Evolutionary conservation across 1,140 invertebrate species (phyloP), one percentile per base, ranked within the genome.

Genomic region (Sesamia nonagrioides): DNA sequence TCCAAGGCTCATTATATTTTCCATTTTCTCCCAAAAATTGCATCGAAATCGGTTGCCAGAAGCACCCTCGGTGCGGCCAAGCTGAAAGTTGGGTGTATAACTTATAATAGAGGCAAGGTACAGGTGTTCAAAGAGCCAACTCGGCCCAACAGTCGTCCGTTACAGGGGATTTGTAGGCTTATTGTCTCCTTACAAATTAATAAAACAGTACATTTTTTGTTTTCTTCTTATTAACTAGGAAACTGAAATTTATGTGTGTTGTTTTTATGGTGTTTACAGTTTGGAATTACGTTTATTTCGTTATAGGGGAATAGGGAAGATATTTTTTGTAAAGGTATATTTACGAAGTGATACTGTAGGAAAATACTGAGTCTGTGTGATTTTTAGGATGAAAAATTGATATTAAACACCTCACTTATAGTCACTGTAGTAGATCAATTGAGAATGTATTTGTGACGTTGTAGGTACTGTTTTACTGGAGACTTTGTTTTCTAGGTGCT

Each of bases 121-220:
- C 85, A 86, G 85, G 85, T 86, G 85, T 82, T 76, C 80, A 42
- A 77, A 77, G 50, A 77, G 33, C 56, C 45, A 82, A 83, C 72
- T 86, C 80, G 60, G n/a, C 79, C 77, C 58, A 86, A 86, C 82
- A 85, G 80, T 72, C 80, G 81, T 86, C 83, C 50, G 81, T 86
- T 83, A 86, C 68, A 17, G 58, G 74, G 83, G 81, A 80, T 84
- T 77, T 63, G 40, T 33, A 33, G 75, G 85, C 82, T 86, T 84
- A 86, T 82, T 84, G 83, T 84, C 79, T 78, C 63, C 79, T 78
- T 81, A 68, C 74, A 82, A 85, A 84, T 85, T 86, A 83, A 86
- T 86, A 83, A 83, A 82, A 42, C 73, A 79, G 63, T 75, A 76
- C 68, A 84, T 76, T 86, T 86, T 86, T 86, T 86, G 85, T 83